phyloP scores from a whole-genome alignment of 2,113 vertebrate genomes.

The Camelus bactrianus region DNA sequence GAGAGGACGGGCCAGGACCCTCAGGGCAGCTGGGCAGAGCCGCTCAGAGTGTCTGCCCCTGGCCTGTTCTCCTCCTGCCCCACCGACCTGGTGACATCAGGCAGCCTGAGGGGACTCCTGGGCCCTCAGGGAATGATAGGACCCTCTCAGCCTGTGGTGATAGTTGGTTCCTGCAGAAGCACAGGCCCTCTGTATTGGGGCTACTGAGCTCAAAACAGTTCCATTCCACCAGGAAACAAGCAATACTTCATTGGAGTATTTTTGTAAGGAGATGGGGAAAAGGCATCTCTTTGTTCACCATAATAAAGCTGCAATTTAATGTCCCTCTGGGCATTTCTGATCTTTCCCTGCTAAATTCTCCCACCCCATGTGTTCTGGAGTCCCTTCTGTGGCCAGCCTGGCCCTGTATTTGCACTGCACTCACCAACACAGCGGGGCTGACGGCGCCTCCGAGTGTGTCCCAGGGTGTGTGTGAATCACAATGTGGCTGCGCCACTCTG shows the following conservation, averaged over 20 bases:
- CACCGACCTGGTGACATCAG: not conserved
- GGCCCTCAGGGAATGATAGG: not conserved
- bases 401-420: too few species aligned
- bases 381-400: not conserved
- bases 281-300: not conserved
- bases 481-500: too few species aligned
- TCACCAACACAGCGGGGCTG: too few species aligned
- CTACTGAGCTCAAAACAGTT: not conserved
- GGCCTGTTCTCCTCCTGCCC: not conserved
- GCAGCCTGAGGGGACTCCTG: not conserved
- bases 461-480: too few species aligned
- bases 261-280: not conserved
- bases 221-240: not conserved
- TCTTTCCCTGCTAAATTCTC: not conserved
- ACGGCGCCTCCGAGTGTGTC: too few species aligned
- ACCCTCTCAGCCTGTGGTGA: fast-evolving
- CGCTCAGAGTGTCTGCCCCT: not conserved
- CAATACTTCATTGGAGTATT: not conserved
- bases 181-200: fast-evolving
- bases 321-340: not conserved
- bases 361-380: fast-evolving
- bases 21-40: not conserved
- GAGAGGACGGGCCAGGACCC: not conserved
- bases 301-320: not conserved
- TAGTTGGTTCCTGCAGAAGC: not conserved